Evolutionary conservation across 2,888 invertebrate genomes (phyloP), one percentile per base, ranked within the genome.

Genomic region (Oligia fasciuncula): DNA sequence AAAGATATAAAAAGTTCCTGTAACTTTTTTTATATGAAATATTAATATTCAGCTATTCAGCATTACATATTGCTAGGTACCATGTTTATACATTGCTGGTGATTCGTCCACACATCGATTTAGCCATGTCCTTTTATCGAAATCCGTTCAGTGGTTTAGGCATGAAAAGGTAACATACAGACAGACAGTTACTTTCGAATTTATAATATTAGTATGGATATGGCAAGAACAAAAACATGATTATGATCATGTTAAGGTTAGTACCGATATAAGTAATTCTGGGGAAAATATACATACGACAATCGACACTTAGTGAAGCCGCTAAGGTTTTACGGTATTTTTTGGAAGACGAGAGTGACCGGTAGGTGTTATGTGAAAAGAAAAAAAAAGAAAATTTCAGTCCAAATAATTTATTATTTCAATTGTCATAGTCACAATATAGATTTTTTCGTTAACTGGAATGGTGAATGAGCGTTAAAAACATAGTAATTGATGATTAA

Each of bases 351-450:
- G 5, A 13, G 49, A 40, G 23, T 23, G 8, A 3, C 2, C 17
- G 17, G 29, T 4, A 43, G 17, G 11, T 35, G 2, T 3, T 46
- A n/a, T 11, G 13, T 63, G 17, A 63, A 63, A 69, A 75, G 74
- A 89, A 91, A 89, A 81, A 73, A 68, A 90, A 89, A 0, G 40
- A 91, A 92, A 93, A 43, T 19, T 6, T 96, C 96, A 96, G 96
- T 96, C 96, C 94, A 96, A 96, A 96, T 94, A 94, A 94, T 96
- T 94, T 94, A 93, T 92, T 94, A 93, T 92, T 94, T 93, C 91
- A 93, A 91, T 92, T 89, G 88, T 89, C 87, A 91, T 90, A 93
- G 91, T 94, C 93, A 93, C 92, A 93, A 92, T 92, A 92, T 91
- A 92, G 92, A 89, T 80, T 84, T 81, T 75, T 90, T 93, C 92